Evolutionary conservation across 2,113 vertebrate species (phyloP).

Genomic region (Gallinago undulata): DNA sequence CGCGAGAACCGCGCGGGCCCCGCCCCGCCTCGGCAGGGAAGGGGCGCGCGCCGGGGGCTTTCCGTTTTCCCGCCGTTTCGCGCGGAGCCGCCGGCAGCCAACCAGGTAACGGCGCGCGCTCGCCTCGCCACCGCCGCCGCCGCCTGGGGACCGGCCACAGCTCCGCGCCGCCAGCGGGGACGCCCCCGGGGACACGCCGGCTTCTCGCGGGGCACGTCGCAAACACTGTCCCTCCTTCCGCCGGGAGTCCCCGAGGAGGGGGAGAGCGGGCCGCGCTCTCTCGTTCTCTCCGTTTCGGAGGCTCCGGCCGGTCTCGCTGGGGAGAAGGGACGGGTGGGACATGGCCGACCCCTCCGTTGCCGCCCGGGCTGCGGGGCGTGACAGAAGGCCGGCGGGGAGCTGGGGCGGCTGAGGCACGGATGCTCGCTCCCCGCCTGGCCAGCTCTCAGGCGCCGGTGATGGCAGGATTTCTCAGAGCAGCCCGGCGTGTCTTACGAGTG

Average conservation of each 20-base stretch:
- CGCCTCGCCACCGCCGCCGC: background rate
- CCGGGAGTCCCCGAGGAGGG: background rate
- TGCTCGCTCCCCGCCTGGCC: background rate
- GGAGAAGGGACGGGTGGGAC: background rate
- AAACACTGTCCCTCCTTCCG: background rate
- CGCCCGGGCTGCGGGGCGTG: background rate
- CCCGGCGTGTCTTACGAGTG: background rate
- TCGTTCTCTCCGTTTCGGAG: background rate
- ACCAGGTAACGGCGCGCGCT: constrained; percentile 33
- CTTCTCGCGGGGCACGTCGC: background rate
- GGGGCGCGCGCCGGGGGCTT: rapidly evolving
- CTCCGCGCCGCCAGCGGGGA: too few relatives aligned
- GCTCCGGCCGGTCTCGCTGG: background rate
- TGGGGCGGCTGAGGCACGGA: background rate
- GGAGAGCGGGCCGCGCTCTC: too few relatives aligned
- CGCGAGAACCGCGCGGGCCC: background rate
- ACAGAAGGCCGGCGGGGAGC: background rate
- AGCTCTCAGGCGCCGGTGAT: background rate
- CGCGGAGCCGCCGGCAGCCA: background rate
- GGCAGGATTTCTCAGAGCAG: background rate
- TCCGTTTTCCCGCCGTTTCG: background rate
- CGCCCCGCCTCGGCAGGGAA: background rate
- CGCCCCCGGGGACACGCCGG: background rate
- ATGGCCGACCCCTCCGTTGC: background rate
- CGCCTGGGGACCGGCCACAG: background rate